A percentile compares a stretch with the other conserved stretches of the same genome.
Conservation (phyloP, 2,113 vertebrate genomes). For the Gallinago paraguaiae region DNA sequence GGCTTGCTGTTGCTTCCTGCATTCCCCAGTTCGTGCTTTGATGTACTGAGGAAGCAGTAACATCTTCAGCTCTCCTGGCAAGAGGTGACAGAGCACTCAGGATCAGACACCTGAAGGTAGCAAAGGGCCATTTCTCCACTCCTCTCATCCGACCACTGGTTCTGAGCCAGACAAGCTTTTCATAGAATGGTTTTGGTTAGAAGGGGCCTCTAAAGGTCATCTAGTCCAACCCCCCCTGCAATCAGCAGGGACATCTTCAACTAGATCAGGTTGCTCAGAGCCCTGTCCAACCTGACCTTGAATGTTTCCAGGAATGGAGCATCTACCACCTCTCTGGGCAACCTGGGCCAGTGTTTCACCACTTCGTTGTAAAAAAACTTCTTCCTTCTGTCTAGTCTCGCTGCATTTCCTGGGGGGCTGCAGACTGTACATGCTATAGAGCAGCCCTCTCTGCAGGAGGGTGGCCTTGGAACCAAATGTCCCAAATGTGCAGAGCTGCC, state of each 20-base stretch:
- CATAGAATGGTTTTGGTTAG: not conserved
- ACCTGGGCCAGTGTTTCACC: not conserved
- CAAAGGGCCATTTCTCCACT: not conserved
- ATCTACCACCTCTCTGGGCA: not conserved
- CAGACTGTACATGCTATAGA: accelerated
- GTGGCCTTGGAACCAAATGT: not conserved
- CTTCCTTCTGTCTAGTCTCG: not conserved
- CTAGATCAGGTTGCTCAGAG: not conserved
- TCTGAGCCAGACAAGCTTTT: not conserved
- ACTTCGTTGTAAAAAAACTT: not conserved
- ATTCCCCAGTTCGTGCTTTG: not conserved
- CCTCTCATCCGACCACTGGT: not conserved
- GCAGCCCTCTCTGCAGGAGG: not conserved
- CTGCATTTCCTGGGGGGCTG: not conserved
- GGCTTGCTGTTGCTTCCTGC: not conserved
- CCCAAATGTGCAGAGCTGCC: not conserved
- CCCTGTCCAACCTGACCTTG: not conserved
- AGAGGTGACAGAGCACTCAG: not conserved
- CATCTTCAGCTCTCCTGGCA: not conserved
- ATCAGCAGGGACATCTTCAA: not conserved
- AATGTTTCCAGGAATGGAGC: not conserved
- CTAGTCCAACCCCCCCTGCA: not conserved
- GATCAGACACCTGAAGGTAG: not conserved
- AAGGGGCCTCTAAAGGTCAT: not conserved
- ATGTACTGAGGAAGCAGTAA: not conserved